A percentile compares a stretch with the other conserved stretches of the same genome.
These are phyloP conservation scores for Charaxes varanes DNA, from an alignment of 1,140 invertebrate species.

Conservation along the genomic window DNA sequence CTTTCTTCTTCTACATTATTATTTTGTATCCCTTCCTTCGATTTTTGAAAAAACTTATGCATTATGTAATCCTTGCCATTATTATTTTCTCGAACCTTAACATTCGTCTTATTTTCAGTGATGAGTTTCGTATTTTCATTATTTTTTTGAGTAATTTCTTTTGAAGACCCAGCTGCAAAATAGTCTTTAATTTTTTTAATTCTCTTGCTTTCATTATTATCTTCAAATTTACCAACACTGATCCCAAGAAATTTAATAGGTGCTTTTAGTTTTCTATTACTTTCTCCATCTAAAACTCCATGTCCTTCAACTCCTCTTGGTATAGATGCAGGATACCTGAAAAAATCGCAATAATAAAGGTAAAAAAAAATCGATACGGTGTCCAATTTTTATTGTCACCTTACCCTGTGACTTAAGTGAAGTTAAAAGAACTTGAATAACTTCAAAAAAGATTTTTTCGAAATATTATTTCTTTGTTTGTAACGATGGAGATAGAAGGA, in stretches of 20 bases:
- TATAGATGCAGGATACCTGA: no score
- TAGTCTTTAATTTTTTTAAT: constrained; percentile 77
- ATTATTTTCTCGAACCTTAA: constrained; percentile 22
- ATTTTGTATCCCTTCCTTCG: constrained; percentile 7
- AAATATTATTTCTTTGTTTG: no score
- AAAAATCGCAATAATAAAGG: no score
- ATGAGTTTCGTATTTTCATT: constrained; percentile 15
- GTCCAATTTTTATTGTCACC: no score
- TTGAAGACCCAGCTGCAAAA: constrained; percentile 66
- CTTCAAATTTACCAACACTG: constrained; percentile 86
- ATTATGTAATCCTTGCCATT: constrained; percentile 38
- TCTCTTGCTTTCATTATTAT: constrained; percentile 72
- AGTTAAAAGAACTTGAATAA: no score
- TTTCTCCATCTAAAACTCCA: constrained; percentile 50
- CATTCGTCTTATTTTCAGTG: constrained; percentile 10
- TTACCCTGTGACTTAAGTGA: no score
- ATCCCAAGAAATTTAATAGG: constrained; percentile 83
- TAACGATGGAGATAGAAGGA: no score
- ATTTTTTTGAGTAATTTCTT: constrained; percentile 19
- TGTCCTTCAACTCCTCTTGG: no score
- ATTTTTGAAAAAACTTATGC: constrained; percentile 40
- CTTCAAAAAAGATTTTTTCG: no score
- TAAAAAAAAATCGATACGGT: no score
- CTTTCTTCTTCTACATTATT: constrained; percentile 8
- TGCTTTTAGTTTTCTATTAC: constrained; percentile 67